phyloP scores from a whole-genome alignment of 92 coral and sea anemone species.

The Zoanthus solanderi region DNA sequence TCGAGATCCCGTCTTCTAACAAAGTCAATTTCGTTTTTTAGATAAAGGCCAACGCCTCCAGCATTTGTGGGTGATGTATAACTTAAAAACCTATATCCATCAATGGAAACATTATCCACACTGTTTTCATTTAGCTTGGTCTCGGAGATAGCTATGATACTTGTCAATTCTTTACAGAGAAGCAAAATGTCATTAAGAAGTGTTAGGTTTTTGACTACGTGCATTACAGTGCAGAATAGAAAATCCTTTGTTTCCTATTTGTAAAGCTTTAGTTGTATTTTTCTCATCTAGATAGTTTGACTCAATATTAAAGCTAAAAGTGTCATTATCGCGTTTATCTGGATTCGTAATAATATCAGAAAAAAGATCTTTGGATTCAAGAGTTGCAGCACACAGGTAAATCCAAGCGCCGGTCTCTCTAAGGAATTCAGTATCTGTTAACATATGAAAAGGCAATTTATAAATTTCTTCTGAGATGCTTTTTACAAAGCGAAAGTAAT shows the following conservation, averaged over 20 bases:
- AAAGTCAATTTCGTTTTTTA: too few species aligned
- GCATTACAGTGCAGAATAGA: too few species aligned
- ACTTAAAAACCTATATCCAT: not conserved
- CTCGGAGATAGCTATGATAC: too few species aligned
- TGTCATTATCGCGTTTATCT: not conserved
- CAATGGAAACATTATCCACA: not conserved
- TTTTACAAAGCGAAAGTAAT: not conserved
- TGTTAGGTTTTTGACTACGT: too few species aligned
- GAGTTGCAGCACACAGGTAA: not conserved
- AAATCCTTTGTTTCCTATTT: too few species aligned
- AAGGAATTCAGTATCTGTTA: conserved; percentile 5
- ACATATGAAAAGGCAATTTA: not conserved
- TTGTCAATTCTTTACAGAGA: too few species aligned
- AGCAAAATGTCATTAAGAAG: not conserved
- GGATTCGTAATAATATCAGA: not conserved
- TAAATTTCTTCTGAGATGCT: not conserved
- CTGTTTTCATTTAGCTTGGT: not conserved
- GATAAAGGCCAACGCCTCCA: too few species aligned
- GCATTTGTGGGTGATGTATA: too few species aligned
- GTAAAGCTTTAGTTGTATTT: too few species aligned
- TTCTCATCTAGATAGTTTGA: too few species aligned
- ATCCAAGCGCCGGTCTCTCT: not conserved
- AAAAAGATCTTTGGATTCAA: not conserved
- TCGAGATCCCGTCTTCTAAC: too few species aligned
- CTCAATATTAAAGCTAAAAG: too few species aligned